Conservation (phyloP, 2,888 invertebrate genomes). For the Mongoloraphidia duomilia region DNA sequence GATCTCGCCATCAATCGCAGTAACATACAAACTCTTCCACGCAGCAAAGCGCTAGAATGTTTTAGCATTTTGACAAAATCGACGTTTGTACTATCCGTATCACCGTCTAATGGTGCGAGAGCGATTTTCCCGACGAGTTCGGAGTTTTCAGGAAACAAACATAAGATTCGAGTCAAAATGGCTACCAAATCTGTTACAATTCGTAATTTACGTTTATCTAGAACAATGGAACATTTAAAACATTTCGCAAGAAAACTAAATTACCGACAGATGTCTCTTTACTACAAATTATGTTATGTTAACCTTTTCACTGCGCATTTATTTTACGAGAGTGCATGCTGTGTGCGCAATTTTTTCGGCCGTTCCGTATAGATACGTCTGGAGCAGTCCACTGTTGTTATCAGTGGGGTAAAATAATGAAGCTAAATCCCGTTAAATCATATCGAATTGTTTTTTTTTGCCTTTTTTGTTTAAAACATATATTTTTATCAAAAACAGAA, state of each 20-base stretch:
- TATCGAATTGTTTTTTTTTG: no score
- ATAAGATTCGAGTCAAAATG: constrained; percentile 55
- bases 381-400: no score
- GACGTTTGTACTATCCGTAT: constrained; percentile 23
- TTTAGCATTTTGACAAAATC: constrained; percentile 41
- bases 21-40: constrained; percentile 55
- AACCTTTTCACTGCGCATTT: no score
- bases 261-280: not conserved
- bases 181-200: constrained; percentile 57
- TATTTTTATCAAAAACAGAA: no score
- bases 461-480: no score
- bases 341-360: no score
- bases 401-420: no score
- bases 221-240: constrained; percentile 11
- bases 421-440: no score
- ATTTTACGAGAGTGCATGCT: no score
- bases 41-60: constrained; percentile 38
- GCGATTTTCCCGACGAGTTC: constrained; percentile 61
- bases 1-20: constrained; percentile 52
- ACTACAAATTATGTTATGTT: not conserved
- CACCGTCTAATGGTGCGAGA: constrained; percentile 31
- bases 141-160: constrained; percentile 60
- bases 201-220: constrained; percentile 40
- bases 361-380: no score
- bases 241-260: no score